phyloP scores from a whole-genome alignment of 2,888 invertebrate species.

The Augochlorella aurata region DNA sequence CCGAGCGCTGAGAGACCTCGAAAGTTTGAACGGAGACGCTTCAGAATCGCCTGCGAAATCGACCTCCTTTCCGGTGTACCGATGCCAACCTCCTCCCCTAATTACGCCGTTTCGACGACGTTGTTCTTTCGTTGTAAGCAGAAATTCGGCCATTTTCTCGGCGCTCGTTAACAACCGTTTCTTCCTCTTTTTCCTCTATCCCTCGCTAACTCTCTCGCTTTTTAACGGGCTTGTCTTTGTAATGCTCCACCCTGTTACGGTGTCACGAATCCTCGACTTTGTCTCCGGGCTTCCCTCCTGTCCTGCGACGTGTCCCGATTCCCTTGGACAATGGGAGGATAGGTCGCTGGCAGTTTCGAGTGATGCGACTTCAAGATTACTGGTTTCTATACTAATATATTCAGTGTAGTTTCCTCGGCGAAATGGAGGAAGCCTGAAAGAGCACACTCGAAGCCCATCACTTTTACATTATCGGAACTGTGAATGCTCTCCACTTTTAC shows the following conservation, averaged over 20 bases:
- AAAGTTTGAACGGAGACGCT: conserved; percentile 60
- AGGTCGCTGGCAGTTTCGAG: background rate
- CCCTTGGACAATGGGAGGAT: background rate
- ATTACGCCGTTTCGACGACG: conserved; percentile 61
- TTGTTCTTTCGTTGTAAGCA: conserved; percentile 45
- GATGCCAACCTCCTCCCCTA: conserved; percentile 61
- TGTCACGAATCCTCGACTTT: background rate
- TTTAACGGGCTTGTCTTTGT: conserved; percentile 5
- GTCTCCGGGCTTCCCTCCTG: background rate
- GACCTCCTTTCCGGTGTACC: conserved; percentile 61
- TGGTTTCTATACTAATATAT: no score
- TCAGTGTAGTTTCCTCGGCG: no score
- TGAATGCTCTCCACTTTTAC: no score
- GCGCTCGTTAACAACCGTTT: conserved; percentile 53
- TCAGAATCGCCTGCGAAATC: conserved; percentile 61
- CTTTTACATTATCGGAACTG: no score
- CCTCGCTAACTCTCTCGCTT: no score
- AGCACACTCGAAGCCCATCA: no score
- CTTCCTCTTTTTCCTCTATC: conserved; percentile 7
- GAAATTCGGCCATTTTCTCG: conserved; percentile 64
- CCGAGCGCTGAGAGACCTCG: conserved; percentile 41
- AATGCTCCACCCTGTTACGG: conserved; percentile 8
- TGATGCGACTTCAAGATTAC: no score
- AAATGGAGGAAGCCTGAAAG: no score
- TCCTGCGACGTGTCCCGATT: background rate